Evolutionary conservation across 2,797 vertebrate species (phyloP).

Genomic region (Nannoperca australis): DNA sequence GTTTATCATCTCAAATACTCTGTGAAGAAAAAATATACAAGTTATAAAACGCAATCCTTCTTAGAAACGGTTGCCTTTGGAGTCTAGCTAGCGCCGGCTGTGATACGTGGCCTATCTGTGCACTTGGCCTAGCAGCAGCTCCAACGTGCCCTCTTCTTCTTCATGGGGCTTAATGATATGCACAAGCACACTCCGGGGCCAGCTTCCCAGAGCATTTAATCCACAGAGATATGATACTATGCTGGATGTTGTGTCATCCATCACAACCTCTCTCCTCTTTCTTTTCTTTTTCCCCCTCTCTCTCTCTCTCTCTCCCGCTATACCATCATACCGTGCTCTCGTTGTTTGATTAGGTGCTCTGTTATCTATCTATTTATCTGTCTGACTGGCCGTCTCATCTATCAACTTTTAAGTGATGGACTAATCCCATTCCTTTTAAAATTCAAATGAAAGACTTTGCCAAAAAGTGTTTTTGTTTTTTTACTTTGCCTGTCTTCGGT

Average conservation of each 20-base stretch:
- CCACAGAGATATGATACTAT: constrained; percentile 83
- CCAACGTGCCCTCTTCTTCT: constrained; percentile 71
- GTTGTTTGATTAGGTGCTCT: constrained; percentile 55
- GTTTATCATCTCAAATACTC: constrained; percentile 74
- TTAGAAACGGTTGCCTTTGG: constrained; percentile 65
- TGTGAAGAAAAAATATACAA: constrained; percentile 45
- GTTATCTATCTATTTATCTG: constrained; percentile 55
- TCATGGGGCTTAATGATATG: constrained; percentile 81
- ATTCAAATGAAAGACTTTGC: constrained; percentile 42
- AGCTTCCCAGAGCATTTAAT: constrained; percentile 84
- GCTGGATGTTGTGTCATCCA: constrained; percentile 81
- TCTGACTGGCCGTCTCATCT: constrained; percentile 42
- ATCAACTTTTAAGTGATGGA: constrained; percentile 47
- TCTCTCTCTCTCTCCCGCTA: constrained; percentile 24
- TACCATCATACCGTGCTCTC: constrained; percentile 33
- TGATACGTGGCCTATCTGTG: constrained; percentile 72
- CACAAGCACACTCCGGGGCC: constrained; percentile 83
- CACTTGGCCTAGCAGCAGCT: constrained; percentile 75
- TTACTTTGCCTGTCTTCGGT: constrained; percentile 28
- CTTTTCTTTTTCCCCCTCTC: constrained; percentile 34
- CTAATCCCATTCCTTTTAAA: constrained; percentile 39
- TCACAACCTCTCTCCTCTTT: constrained; percentile 65
- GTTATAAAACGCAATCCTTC: constrained; percentile 66
- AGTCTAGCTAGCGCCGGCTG: constrained; percentile 66
- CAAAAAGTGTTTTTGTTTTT: constrained; percentile 27